Base-by-base conservation (phyloP, 1,140 invertebrate genomes). In the Parasteatoda tepidariorum region DNA sequence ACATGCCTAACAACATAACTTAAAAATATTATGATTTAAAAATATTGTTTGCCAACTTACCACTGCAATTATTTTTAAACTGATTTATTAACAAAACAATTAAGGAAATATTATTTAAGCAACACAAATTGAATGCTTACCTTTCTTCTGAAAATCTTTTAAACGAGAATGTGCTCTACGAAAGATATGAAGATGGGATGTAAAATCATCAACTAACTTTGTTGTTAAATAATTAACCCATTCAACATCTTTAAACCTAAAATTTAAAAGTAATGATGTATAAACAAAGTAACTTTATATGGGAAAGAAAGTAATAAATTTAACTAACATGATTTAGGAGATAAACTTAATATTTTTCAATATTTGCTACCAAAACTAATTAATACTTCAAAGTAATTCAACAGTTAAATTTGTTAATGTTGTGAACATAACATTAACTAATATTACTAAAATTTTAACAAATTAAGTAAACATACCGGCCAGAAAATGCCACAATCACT, bases 151-250 rank as follows among this genome's bases (percentile, higher is more conserved):
- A 89, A 88, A 91, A 93, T 92, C 85, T 83, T 88, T 92, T 89
- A 85, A 90, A 91, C 88, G 93, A 89, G 83, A 94, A 92, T 89
- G 93, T 18, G 95, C 89, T 91, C 93, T 88, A 38, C 93, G 89
- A 87, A 95, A 97, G 18, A 97, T 89, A 85, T 95, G 91, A 85
- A 97, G 91, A 89, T 98, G 96, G 24, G 94, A 94, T 5, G 95
- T 96, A 84, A 95, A 92, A 90, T 97, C 96, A 89, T 98, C 96
- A 5, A 97, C 95, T 75, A 97, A 91, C 78, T 93, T 91, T 38
- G 94, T 95, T 30, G 96, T 96, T 68, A 97, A 91, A 85, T 95
- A 93, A 18, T 94, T 93, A 86, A 96, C 94, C 95, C 96, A 97
- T 89, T 97, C 95, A 4, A 96, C 92, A 87, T 94, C 92, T 90